phyloP scores from a whole-genome alignment of 2,113 vertebrate species.

The Indri indri region DNA sequence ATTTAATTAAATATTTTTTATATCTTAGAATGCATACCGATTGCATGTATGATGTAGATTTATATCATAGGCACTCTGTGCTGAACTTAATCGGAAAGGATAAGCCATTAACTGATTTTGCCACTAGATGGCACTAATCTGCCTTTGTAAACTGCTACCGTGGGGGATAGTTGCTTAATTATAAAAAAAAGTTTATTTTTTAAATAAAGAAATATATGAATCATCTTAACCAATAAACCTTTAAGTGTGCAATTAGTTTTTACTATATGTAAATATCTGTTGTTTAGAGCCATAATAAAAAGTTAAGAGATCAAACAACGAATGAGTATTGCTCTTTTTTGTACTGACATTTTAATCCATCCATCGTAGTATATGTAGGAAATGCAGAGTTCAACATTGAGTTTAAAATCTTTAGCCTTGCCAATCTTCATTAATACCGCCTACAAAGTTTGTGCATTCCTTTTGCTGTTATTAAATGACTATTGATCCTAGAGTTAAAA shows the following conservation, averaged over 20 bases:
- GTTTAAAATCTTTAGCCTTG: not conserved
- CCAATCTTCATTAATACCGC: not conserved
- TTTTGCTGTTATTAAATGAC: not conserved
- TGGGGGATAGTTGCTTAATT: not conserved
- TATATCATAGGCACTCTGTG: not conserved
- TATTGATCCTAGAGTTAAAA: not conserved
- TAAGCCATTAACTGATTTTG: not conserved
- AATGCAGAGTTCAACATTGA: not conserved
- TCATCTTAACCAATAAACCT: not conserved
- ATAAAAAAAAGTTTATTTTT: not conserved
- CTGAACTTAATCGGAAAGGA: not conserved
- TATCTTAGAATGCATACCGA: not conserved
- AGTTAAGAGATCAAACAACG: not conserved
- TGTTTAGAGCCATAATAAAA: not conserved
- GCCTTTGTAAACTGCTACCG: conserved; percentile 35
- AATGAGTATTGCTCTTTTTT: not conserved
- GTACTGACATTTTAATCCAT: not conserved
- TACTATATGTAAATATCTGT: not conserved
- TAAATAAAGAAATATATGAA: not conserved
- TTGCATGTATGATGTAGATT: not conserved
- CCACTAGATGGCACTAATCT: conserved; percentile 74
- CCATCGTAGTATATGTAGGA: not conserved
- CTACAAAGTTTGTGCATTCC: not conserved
- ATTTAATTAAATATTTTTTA: not conserved
- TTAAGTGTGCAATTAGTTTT: not conserved